Percentiles rank a stretch among this genome's conserved stretches.
phyloP scores from a whole-genome alignment of 2,888 invertebrate species.

The Imbricaverruca yamaguchii region DNA sequence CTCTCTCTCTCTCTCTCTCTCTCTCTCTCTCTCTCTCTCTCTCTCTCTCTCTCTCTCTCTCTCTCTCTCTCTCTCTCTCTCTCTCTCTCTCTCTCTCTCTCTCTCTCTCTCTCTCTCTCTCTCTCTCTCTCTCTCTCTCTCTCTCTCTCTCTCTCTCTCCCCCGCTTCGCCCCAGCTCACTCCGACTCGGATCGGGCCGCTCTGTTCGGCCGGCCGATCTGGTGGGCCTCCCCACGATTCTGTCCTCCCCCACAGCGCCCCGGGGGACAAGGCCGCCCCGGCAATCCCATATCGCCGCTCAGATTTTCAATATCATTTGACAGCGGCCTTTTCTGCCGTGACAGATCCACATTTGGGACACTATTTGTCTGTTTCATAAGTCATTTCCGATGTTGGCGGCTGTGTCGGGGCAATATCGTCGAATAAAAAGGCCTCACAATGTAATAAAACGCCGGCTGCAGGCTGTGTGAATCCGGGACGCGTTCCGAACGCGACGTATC shows the following conservation, averaged over 20 bases:
- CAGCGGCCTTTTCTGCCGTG: conserved; percentile 1
- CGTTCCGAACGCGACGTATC: too few relatives aligned
- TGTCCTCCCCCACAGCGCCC: not conserved
- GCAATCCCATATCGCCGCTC: conserved; percentile 1
- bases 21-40: not conserved
- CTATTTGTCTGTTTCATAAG: conserved; percentile 18
- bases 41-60: not conserved
- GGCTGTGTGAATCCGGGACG: too few relatives aligned
- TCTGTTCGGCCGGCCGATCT: too few relatives aligned
- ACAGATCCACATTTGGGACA: conserved; percentile 8
- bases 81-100: not conserved
- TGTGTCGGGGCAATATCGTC: conserved; percentile 7
- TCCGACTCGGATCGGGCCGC: too few relatives aligned
- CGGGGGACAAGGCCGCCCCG: not conserved
- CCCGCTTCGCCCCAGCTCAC: too few relatives aligned
- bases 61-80: not conserved
- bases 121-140: not conserved
- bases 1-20: not conserved
- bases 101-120: not conserved
- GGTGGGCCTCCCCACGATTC: not conserved
- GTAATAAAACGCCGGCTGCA: not conserved
- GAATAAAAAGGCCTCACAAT: conserved; percentile 16
- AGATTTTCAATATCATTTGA: conserved; percentile 18
- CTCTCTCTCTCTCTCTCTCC: not conserved
- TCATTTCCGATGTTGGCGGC: conserved; percentile 8